Evolutionary conservation across 1,140 invertebrate species (phyloP).

Genomic region (Parasteatoda tepidariorum): DNA sequence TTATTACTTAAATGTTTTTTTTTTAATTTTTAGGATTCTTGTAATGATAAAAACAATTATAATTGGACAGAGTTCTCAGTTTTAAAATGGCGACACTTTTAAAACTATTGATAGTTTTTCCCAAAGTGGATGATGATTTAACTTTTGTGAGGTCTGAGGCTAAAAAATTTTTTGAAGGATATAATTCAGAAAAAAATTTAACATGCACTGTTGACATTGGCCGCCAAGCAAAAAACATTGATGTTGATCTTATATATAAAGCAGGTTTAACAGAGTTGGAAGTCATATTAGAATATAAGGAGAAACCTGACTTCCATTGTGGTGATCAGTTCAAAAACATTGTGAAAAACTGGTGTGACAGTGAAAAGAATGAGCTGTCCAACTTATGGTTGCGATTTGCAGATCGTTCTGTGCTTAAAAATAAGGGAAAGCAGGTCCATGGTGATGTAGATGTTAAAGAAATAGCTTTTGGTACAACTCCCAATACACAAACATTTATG

Average conservation of each 20-base stretch:
- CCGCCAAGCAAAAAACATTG: slow-evolving; percentile 12
- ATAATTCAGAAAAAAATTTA: not conserved
- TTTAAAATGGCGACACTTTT: not conserved
- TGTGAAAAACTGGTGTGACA: slow-evolving; percentile 36
- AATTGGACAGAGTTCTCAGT: too few relatives aligned
- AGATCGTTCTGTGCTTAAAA: not conserved
- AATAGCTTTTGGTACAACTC: slow-evolving; percentile 49
- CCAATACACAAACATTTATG: slow-evolving; percentile 41
- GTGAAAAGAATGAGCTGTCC: slow-evolving; percentile 6
- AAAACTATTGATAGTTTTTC: slow-evolving; percentile 12
- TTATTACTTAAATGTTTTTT: too few relatives aligned
- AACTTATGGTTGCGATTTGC: slow-evolving; percentile 25
- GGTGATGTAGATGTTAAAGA: slow-evolving; percentile 40
- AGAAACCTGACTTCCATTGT: not conserved
- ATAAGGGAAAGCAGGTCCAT: slow-evolving; percentile 30
- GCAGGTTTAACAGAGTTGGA: slow-evolving; percentile 36
- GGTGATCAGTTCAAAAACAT: slow-evolving; percentile 34
- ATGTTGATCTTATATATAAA: slow-evolving; percentile 31
- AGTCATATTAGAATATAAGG: not conserved
- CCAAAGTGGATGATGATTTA: not conserved
- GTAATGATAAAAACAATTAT: too few relatives aligned
- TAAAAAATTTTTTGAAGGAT: slow-evolving; percentile 1
- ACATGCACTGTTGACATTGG: not conserved
- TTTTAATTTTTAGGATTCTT: too few relatives aligned
- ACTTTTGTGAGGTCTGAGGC: not conserved